These are phyloP conservation scores for Panurus biarmicus DNA, from an alignment of 2,113 vertebrate species.

Conservation along the genomic window DNA sequence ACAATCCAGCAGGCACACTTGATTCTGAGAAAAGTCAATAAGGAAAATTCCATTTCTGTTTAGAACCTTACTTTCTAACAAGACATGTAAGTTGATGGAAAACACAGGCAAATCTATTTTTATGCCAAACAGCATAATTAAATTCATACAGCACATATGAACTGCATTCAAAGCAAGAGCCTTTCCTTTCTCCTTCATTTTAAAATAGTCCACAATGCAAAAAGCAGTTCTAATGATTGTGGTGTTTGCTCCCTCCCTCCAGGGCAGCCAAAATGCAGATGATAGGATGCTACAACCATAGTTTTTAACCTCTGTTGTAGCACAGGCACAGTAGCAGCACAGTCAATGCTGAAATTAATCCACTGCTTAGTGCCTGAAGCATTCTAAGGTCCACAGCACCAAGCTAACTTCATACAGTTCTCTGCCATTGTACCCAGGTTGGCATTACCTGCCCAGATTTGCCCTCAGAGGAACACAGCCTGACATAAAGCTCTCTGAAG, in stretches of 20 bases:
- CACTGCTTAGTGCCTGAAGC: not conserved
- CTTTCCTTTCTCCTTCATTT: not conserved
- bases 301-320: not conserved
- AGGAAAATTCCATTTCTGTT: not conserved
- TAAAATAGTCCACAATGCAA: not conserved
- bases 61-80: not conserved
- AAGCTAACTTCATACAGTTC: not conserved
- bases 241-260: not conserved
- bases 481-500: not conserved
- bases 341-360: not conserved
- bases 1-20: not conserved
- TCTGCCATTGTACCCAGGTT: not conserved
- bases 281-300: not conserved
- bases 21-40: not conserved
- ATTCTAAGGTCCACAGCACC: not conserved
- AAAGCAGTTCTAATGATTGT: not conserved
- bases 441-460: not conserved
- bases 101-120: not conserved
- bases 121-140: not conserved
- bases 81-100: not conserved
- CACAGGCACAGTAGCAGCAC: not conserved
- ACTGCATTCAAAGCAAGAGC: not conserved
- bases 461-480: not conserved
- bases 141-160: not conserved
- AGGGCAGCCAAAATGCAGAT: not conserved